Evolutionary conservation across 2,797 vertebrate species (phyloP).

Genomic region (Cirrhinus molitorella): DNA sequence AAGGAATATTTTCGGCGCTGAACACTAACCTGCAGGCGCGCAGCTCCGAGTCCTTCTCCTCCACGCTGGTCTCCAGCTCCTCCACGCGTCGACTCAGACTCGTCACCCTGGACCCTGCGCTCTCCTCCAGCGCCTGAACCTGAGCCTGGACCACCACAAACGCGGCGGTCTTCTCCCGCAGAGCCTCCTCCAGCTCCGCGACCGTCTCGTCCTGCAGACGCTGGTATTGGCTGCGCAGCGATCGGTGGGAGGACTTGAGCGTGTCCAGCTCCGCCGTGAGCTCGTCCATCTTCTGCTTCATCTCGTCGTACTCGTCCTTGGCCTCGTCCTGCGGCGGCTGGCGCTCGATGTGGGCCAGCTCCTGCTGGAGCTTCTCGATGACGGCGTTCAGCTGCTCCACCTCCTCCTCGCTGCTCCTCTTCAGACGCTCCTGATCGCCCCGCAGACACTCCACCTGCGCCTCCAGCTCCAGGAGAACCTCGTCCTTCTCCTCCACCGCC

Average conservation of each 20-base stretch:
- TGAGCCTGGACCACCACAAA: constrained; percentile 77
- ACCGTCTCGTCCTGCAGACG: constrained; percentile 68
- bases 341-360: constrained; percentile 86
- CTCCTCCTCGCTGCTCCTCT: constrained; percentile 87
- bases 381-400: constrained; percentile 91
- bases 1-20: background rate
- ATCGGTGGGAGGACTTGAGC: constrained; percentile 75
- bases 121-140: constrained; percentile 78
- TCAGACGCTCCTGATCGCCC: constrained; percentile 88
- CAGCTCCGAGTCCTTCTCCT: constrained; percentile 84
- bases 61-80: constrained; percentile 78
- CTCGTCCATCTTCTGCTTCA: constrained; percentile 78
- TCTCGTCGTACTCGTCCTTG: constrained; percentile 68
- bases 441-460: constrained; percentile 87
- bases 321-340: constrained; percentile 68
- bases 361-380: constrained; percentile 94
- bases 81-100: constrained; percentile 74
- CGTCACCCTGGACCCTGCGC: constrained; percentile 69
- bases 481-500: constrained; percentile 85
- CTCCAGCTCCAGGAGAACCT: constrained; percentile 87
- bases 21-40: constrained; percentile 65
- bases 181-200: constrained; percentile 68
- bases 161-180: constrained; percentile 74
- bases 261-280: constrained; percentile 78
- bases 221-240: constrained; percentile 69